Evolutionary conservation across 2,113 vertebrate genomes (phyloP), one percentile per base, ranked within the genome.

Genomic region (Pelvicachromis taeniatus): DNA sequence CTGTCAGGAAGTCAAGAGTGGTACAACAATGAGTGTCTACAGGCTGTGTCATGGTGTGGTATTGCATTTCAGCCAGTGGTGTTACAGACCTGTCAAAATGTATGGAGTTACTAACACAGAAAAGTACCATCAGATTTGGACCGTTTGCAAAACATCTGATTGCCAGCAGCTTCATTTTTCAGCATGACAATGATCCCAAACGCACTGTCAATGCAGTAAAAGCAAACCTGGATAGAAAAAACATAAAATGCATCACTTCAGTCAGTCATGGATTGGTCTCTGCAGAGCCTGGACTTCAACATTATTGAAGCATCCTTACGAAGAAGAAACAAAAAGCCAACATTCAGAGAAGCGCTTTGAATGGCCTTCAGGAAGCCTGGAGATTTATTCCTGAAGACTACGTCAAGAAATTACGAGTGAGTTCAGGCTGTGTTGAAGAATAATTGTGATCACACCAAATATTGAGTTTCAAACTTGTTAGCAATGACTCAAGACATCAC

Each of bases 401-500:
- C 19, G 8, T 40, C 8, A 14, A 65, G 33, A 65, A 65, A 65
- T 21, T 40, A 4, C 35, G 13, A 65, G 61, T 1, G 1, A 0
- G 33, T 40, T 65, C 35, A 65, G 35, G 38, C 33, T 40, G 19
- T 9, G 19, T 40, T 40, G 61, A 65, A 65, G 61, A 65, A 65
- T 65, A 40, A 21, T 38, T 38, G 2, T 9, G 35, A 35, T 40
- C 61, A 40, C 19, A 21, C 61, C 35, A 65, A 40, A 65, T 65
- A 2, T 21, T 40, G 61, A 40, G 19, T 65, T 65, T 65, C 35
- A 40, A 65, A 38, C 11, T 65, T 65, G 11, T 65, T 7, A 2
- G 13, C 21, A 45, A 23, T 45, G 14, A 26, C 38, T 26, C 2
- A 70, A 70, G 38, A 70, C 40, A 26, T 45, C 40, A 45, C 40